Conservation (phyloP, 1,140 invertebrate species). For the Centruroides vittatus region DNA sequence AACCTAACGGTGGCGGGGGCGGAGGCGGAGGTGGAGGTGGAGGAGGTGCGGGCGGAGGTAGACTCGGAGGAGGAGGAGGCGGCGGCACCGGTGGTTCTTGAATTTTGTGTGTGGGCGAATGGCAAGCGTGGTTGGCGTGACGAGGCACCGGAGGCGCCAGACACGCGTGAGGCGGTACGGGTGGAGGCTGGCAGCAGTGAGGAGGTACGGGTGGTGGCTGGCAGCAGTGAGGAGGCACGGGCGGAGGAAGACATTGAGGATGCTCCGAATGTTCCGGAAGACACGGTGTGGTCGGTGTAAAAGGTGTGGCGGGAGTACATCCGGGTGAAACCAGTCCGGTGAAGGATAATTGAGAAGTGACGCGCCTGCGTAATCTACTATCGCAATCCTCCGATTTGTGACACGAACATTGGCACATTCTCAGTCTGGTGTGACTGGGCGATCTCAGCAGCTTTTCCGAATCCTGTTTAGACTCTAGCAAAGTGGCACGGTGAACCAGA, state of each 20-base stretch:
- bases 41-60: constrained; percentile 32
- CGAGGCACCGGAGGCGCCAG: no score
- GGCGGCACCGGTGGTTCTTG: neutral
- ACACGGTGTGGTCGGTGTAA: no score
- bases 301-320: no score
- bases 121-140: no score
- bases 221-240: no score
- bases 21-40: constrained; percentile 29
- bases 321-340: no score
- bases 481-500: constrained; percentile 72
- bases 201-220: no score
- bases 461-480: constrained; percentile 71
- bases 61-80: constrained; percentile 23
- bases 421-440: constrained; percentile 5
- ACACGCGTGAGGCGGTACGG: no score
- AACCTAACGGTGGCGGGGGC: constrained; percentile 21
- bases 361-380: constrained; percentile 4
- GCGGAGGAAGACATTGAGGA: no score
- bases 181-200: no score
- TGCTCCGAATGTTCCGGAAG: no score
- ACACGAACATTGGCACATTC: constrained; percentile 14
- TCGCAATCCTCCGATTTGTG: constrained; percentile 6
- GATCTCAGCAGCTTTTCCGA: constrained; percentile 55
- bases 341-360: constrained; percentile 1
- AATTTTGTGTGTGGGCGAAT: neutral